phyloP scores from a whole-genome alignment of 2,113 vertebrate species.

The Chrysemys picta region DNA sequence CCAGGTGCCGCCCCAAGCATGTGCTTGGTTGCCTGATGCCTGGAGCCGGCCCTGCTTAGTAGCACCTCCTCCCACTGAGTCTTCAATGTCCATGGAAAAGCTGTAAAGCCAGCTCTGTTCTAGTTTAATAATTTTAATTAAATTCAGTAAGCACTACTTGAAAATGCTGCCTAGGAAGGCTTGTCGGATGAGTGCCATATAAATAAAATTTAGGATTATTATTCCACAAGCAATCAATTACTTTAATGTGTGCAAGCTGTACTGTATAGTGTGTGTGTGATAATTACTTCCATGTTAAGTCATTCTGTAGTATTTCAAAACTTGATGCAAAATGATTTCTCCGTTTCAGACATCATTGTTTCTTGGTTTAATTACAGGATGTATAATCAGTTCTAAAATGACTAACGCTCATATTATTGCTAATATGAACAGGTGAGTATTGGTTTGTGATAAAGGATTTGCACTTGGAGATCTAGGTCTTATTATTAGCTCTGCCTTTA shows the following conservation, averaged over 20 bases:
- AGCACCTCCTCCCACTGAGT: background rate
- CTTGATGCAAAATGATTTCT: background rate
- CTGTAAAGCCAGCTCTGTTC: background rate
- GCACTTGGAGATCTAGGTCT: background rate
- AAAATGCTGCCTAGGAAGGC: background rate
- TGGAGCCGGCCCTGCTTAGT: no score
- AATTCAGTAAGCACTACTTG: background rate
- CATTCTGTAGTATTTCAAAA: background rate
- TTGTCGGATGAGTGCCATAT: background rate
- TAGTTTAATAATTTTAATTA: background rate
- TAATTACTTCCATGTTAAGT: background rate
- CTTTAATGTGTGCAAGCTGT: background rate
- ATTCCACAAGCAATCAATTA: background rate
- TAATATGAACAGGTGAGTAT: background rate
- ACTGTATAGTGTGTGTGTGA: accelerated
- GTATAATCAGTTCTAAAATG: background rate
- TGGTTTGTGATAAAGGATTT: background rate
- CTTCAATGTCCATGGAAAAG: background rate
- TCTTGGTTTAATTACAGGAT: background rate
- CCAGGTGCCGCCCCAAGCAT: no score
- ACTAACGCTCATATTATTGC: background rate
- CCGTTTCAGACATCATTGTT: background rate
- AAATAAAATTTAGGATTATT: background rate
- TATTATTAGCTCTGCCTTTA: background rate
- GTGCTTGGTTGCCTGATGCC: no score